Percentiles rank a stretch among this genome's conserved stretches.
Evolutionary conservation across 2,113 vertebrate genomes (phyloP).

Genomic region (Tachysurus fulvidraco): DNA sequence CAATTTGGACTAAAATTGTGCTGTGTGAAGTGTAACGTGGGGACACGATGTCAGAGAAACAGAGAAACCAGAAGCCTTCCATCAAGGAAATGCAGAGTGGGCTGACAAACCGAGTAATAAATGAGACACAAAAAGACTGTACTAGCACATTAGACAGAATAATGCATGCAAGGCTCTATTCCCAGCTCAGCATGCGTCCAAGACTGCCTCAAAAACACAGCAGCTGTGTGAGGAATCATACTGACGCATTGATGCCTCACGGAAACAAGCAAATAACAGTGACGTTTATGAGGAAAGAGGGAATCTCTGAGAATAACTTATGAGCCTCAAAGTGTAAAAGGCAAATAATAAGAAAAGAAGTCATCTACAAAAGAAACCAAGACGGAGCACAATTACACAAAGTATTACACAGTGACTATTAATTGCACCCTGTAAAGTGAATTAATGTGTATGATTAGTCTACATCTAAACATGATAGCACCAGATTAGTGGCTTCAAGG

Average conservation of each 20-base stretch:
- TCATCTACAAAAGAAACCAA: background rate
- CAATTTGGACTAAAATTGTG: background rate
- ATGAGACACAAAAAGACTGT: constrained; percentile 49
- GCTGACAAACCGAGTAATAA: constrained; percentile 41
- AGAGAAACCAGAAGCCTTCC: background rate
- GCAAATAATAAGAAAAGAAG: background rate
- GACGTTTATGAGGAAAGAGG: background rate
- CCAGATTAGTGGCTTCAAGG: background rate
- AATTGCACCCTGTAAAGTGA: background rate
- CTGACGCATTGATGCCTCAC: constrained; percentile 1
- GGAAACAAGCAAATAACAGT: constrained; percentile 1
- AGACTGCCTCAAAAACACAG: constrained; percentile 43
- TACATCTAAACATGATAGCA: background rate
- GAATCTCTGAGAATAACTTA: constrained; percentile 6
- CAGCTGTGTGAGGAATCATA: constrained; percentile 31
- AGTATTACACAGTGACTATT: background rate
- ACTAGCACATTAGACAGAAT: constrained; percentile 65
- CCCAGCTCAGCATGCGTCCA: constrained; percentile 58
- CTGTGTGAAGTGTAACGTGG: background rate
- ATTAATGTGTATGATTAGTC: background rate
- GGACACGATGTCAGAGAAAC: background rate
- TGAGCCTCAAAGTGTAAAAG: background rate
- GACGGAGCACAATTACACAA: background rate
- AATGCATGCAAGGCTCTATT: constrained; percentile 67
- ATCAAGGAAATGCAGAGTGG: constrained; percentile 47